Conservation (phyloP, 2,113 vertebrate species). For the Camelus bactrianus region DNA sequence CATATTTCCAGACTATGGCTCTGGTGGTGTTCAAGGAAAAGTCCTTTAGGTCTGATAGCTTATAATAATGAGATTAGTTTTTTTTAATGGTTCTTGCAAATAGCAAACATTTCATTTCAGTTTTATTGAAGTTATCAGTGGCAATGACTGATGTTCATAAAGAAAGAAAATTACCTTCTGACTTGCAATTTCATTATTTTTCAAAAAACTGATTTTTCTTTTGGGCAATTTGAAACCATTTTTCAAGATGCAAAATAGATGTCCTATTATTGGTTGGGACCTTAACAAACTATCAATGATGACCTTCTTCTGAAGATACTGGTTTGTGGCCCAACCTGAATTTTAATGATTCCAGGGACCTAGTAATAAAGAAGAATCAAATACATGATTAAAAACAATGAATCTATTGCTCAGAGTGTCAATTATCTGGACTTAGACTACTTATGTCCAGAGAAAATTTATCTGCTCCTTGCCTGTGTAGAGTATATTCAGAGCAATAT, state of each 20-base stretch:
- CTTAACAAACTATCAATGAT: not conserved
- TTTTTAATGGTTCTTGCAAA: not conserved
- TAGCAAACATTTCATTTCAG: not conserved
- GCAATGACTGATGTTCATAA: not conserved
- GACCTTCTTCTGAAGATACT: not conserved
- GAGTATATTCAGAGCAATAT: not conserved
- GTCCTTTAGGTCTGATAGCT: not conserved
- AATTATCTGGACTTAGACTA: not conserved
- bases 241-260: slow-evolving; percentile 26
- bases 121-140: not conserved
- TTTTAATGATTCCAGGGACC: not conserved
- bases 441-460: not conserved
- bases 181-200: slow-evolving; percentile 31
- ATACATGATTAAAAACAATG: not conserved
- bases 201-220: slow-evolving; percentile 11
- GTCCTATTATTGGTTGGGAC: not conserved
- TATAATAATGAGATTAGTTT: not conserved
- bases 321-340: not conserved
- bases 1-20: not conserved
- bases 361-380: slow-evolving; percentile 29
- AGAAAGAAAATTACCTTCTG: not conserved
- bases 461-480: not conserved
- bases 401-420: not conserved
- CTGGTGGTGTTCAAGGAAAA: not conserved
- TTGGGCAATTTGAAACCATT: slow-evolving; percentile 38